Evolutionary conservation across 2,888 invertebrate species (phyloP), one percentile per base, ranked within the genome.

Genomic region (Scaptomyza tumidula): DNA sequence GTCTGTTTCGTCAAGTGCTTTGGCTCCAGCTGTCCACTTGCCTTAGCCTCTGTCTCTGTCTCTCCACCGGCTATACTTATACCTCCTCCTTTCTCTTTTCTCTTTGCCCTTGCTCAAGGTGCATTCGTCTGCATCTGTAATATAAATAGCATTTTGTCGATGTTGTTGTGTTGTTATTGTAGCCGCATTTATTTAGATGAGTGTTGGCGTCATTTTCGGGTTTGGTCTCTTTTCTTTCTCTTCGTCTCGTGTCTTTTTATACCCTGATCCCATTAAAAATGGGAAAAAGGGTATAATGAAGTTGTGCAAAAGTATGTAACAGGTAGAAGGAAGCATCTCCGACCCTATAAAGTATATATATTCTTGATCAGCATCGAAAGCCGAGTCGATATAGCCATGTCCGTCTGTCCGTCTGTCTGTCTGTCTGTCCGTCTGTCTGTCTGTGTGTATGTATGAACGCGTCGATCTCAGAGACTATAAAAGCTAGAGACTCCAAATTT

Each of bases 101-200:
- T 27, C 57, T 57, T 27, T 31, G 24, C 19, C 50, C 55, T 48
- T 35, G 50, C 6, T 41, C 45, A 41, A 35, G 49, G 39, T 60
- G 78, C 78, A 58, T 33, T 55, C 62, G 75, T 69, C 71, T 75
- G 79, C 81, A 81, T 63, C 64, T 75, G 58, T 65, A 70, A 79
- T 84, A 84, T 75, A 82, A 84, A 82, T 81, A 81, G 68, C 59
- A 52, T 80, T 72, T 48, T 59, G 14, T 60, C 65, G 48, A 56
- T 58, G 46, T 54, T 69, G 54, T 80, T 72, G 44, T 59, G 14
- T 60, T 69, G 52, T 58, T 66, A 46, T 54, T 69, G 55, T 53
- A 45, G 58, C 58, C 55, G 71, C 73, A 65, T 67, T 74, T 60
- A 64, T 79, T 75, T 70, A 67, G 77, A 77, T 63, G 79, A 71